Base-by-base conservation (phyloP, 2,888 invertebrate species). In the Protonemura montana region DNA sequence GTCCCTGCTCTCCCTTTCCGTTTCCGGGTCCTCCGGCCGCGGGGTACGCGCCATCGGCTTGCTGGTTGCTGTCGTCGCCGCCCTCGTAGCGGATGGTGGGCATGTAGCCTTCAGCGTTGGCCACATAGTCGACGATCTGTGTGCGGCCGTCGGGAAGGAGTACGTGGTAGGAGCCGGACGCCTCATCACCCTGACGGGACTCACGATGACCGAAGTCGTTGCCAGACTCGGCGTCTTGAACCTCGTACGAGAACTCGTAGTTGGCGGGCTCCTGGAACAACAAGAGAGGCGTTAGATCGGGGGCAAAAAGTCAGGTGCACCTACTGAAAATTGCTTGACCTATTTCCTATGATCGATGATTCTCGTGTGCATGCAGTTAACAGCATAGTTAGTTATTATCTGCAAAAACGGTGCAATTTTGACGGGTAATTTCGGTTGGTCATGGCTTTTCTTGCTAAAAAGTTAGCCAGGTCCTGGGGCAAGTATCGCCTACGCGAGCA, bases 111-210 rank as follows among this genome's bases (percentile, higher is more conserved):
- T 93, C 92, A 89, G 94, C 92, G 89, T 95, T 95, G 6, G 95
- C 95, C 89, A 94, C 94, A 91, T 95, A 95, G 88, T 94, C 93
- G 0, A 95, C 95, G 77, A 94, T 94, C 93, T 94, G 92, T 21
- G 89, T 90, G 28, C 91, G 90, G 76, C 91, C 91, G 88, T 92
- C 91, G 80, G 91, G 91, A 86, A 91, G 89, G 29, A 91, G 89
- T 0, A 91, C 91, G 86, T 90, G 90, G 89, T 91, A 92, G 80
- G 91, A 90, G 29, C 92, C 92, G 86, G 90, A 90, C 77, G 91
- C 91, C 27, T 89, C 89, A 86, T 91, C 90, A 42, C 91, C 92
- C 87, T 91, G 90, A 21, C 91, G 90, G 25, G 89, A 90, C 88
- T 92, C 91, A 87, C 90, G 90, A 89, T 92, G 92, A 80, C 90